Conservation (phyloP, 2,888 invertebrate species). For the Eupithecia abbreviata region DNA sequence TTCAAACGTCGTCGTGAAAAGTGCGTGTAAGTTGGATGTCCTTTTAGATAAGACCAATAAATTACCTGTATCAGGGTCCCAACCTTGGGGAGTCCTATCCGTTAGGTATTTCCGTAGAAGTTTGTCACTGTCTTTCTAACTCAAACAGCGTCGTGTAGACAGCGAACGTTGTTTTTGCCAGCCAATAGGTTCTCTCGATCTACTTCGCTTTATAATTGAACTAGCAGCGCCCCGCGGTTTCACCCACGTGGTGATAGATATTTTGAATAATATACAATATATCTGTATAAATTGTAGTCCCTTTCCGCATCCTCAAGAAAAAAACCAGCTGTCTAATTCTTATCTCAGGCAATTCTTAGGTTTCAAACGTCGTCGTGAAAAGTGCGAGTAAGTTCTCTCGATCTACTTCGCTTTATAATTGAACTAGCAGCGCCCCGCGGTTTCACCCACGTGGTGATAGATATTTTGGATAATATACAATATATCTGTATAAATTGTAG, state of each 20-base stretch:
- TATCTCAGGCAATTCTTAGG: background rate
- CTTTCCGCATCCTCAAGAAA: background rate
- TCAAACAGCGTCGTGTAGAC: background rate
- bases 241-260: no score
- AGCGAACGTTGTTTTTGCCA: background rate
- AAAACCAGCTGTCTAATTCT: background rate
- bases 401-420: background rate
- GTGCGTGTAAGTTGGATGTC: background rate
- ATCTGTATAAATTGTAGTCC: no score
- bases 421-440: no score
- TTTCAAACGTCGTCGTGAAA: background rate
- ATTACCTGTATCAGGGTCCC: conserved; percentile 11
- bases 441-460: no score
- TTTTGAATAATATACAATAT: no score
- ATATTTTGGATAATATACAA: no score
- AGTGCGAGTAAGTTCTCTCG: background rate
- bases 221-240: no score
- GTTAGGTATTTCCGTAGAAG: background rate
- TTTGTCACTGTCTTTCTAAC: background rate
- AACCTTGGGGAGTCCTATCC: background rate
- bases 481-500: no score
- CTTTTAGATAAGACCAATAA: conserved; percentile 9
- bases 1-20: conserved; percentile 2
- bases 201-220: background rate
- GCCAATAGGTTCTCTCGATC: background rate